Base-by-base conservation (phyloP, 2,888 invertebrate genomes). In the Metallyticus violacea region DNA sequence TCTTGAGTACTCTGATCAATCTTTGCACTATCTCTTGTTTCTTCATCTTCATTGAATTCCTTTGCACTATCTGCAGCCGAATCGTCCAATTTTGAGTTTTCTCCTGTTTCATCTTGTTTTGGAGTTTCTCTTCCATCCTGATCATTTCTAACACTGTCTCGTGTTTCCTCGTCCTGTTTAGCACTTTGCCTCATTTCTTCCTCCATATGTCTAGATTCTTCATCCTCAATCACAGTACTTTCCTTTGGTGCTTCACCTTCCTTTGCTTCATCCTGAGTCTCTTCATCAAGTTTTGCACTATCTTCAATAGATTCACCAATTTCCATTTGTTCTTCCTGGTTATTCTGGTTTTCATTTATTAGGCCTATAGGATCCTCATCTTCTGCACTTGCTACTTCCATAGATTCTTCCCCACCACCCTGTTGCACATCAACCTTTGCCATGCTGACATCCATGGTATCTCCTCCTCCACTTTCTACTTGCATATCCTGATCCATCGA, bases 261-360 rank as follows among this genome's bases (percentile, higher is more conserved):
- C 85, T 89, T 90, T 27, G 90, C 89, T 79, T 89, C 90, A 88
- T 90, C 90, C 85, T 89, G 89, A 28, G 91, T 91, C 9, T 90
- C 89, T 26, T 90, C 89, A 85, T 90, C 90, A 84, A 90, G 90
- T 27, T 89, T 89, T 87, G 91, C 90, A 85, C 81, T 40, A 9
- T 89, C 88, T 1, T 90, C 90, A 6, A 89, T 89, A 0, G 87
- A 87, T 76, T 90, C 89, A 7, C 90, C 89, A 27, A 90, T 88
- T 7, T 85, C 85, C 85, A 85, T 85, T 30, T 85, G 79, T 6
- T 86, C 77, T 6, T 30, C 85, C 7, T 77, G 9, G 29, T 25
- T 40, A 7, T 26, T 27, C 26, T 85, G 86, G 15, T 76, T 81
- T 26, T 80, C 84, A 85, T 81, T 82, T 22, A 30, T 26, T 29